Conservation (phyloP, 2,888 invertebrate species). For the Eucera pruinosa region DNA sequence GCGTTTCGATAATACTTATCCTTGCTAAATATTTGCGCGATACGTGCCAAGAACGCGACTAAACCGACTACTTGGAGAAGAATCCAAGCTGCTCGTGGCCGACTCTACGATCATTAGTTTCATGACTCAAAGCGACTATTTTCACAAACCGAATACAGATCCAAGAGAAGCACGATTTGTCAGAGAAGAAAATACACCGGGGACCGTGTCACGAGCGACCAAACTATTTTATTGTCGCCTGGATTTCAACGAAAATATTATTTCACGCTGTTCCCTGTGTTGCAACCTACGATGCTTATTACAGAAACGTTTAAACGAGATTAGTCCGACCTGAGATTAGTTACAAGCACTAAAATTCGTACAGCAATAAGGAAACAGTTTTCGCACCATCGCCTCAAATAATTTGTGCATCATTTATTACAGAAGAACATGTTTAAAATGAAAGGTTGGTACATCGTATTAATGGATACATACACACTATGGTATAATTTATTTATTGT, state of each 20-base stretch:
- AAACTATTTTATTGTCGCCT: neutral
- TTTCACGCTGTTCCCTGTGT: constrained; percentile 5
- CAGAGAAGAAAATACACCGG: constrained; percentile 13
- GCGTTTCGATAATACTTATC: constrained; percentile 18
- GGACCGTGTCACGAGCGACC: neutral
- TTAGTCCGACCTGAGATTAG: no score
- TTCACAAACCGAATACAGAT: constrained; percentile 21
- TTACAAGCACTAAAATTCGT: no score
- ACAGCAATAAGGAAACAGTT: no score
- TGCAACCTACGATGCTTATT: neutral
- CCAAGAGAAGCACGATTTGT: constrained; percentile 7
- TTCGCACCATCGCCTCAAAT: no score
- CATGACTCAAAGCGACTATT: constrained; percentile 21
- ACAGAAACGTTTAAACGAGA: no score
- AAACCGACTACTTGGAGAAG: no score
- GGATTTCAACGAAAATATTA: constrained; percentile 4
- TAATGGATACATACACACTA: no score
- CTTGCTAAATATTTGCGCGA: constrained; percentile 30
- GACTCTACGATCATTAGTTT: constrained; percentile 9
- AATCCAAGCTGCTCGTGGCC: no score
- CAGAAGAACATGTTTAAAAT: no score
- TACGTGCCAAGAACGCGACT: constrained; percentile 30
- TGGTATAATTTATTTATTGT: no score
- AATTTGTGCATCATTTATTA: no score
- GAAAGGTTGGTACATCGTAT: no score